Base-by-base conservation (phyloP, 2,888 invertebrate species). In the Tachina fera region DNA sequence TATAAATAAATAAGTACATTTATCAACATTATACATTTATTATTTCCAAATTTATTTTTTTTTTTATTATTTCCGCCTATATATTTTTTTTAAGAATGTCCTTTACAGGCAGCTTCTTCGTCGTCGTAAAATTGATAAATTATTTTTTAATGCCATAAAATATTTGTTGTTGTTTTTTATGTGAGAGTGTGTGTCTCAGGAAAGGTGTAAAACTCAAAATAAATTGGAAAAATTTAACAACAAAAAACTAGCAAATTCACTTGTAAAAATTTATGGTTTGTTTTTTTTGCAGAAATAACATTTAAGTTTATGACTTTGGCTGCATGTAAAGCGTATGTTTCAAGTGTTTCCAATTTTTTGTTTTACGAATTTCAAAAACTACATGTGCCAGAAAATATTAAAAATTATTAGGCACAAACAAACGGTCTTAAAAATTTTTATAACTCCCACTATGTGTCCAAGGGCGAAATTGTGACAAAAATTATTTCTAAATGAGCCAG, bases 1-100 rank as follows among this genome's bases (percentile, higher is more conserved):
- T 67, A 85, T 85, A 79, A 85, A 85, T 85, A 79, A 85, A 79
- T 79, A 86, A 79, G 60, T 71, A 71, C 11, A 75, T 85, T 85
- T 85, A 75, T 85, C 77, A 74, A 79, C 67, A 86, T 60, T 71
- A 63, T 53, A 72, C 58, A 86, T 83, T 82, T 83, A 85, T 86
- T 78, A 79, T 75, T 75, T 68, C 9, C 41, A 41, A 70, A 75
- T 71, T 76, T 76, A 43, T 68, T 51, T 10, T 41, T 70, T n/a
- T 72, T 65, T 65, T 43, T 74, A 65, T 56, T 41, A n/a, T 56
- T 65, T 80, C 47, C 71, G 63, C 11, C 31, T 61, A 60, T n/a
- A 22, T 22, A n/a, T 31, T 31, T 49, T 68, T 39, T 70, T 51
- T 31, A 45, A 22, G 53, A 51, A 45, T 41, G 19, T 56, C 53